Evolutionary conservation across 2,888 invertebrate genomes (phyloP), one percentile per base, ranked within the genome.

Genomic region (Dione juno): DNA sequence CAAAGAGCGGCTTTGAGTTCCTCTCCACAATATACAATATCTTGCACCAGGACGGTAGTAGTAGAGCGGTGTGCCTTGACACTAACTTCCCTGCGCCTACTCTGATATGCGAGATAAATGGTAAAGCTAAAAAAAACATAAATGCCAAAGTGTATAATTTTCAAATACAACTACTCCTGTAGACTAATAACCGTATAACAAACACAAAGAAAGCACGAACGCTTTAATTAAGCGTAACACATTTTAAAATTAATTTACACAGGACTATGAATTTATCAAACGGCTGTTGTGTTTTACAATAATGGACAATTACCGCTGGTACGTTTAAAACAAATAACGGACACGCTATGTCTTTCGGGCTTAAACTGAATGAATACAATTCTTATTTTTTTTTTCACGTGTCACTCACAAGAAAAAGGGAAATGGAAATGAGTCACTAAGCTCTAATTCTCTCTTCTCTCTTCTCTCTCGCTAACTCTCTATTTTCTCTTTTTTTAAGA

Each of bases 261-360:
- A n/a, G 43, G n/a, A 28, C 45, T 45, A 61, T 61, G 43, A 61
- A 45, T 45, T 28, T 45, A 61, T 45, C 21, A 45, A 61, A 16
- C 45, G 45, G 45, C 28, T 28, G 28, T 45, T 61, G n/a, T 61
- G 61, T 61, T 35, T 61, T 61, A 61, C 61, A 59, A 59, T 59
- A 59, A 59, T 59, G 43, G 43, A 43, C 59, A 43, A 59, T 61
- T 61, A 61, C n/a, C 14, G 61, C 28, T 28, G 21, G 59, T 43
- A 14, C 43, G 28, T 43, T 43, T n/a, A 59, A 59, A 59, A 28
- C 43, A 43, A 59, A 59, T 28, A 59, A 21, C 28, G 5, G 21
- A 43, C 59, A 43, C 59, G 41, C 59, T 10, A 59, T 21, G 37
- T 41, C 41, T 41, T 41, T 59, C 11, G 8, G 19, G 41, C 21